Conservation (phyloP, 2,888 invertebrate genomes). For the Tineola bisselliella region DNA sequence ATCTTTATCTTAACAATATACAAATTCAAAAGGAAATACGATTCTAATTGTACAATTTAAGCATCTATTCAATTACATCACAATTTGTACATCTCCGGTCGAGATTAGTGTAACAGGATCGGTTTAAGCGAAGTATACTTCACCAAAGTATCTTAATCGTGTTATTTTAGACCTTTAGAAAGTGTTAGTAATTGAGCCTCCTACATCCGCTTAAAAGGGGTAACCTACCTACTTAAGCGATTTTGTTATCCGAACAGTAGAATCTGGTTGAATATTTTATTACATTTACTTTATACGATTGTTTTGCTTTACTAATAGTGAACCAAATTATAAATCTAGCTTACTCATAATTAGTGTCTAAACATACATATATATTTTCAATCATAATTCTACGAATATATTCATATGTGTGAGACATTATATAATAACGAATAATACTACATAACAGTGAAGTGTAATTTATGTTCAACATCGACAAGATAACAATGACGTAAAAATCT, state of each 20-base stretch:
- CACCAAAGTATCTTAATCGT: slow-evolving; percentile 5
- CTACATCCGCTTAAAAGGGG: slow-evolving; percentile 8
- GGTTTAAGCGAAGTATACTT: background rate
- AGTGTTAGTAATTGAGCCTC: slow-evolving; percentile 12
- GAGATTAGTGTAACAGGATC: background rate
- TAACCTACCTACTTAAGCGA: slow-evolving; percentile 1
- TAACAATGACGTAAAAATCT: too few species aligned
- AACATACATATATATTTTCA: too few species aligned
- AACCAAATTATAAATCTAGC: too few species aligned
- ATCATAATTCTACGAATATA: too few species aligned
- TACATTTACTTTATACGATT: background rate
- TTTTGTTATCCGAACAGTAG: background rate
- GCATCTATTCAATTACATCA: background rate
- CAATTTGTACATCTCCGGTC: background rate
- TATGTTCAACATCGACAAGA: too few species aligned
- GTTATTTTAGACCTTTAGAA: slow-evolving; percentile 9
- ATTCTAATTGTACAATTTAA: too few species aligned
- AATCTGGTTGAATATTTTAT: slow-evolving; percentile 3
- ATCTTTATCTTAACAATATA: too few species aligned
- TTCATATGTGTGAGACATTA: too few species aligned
- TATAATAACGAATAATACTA: too few species aligned
- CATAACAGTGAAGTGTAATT: too few species aligned
- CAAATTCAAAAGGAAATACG: background rate
- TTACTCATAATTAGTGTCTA: too few species aligned
- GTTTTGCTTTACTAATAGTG: too few species aligned